These are phyloP conservation scores for Atherinomorus stipes DNA, from an alignment of 2,113 vertebrate species.

Conservation along the genomic window DNA sequence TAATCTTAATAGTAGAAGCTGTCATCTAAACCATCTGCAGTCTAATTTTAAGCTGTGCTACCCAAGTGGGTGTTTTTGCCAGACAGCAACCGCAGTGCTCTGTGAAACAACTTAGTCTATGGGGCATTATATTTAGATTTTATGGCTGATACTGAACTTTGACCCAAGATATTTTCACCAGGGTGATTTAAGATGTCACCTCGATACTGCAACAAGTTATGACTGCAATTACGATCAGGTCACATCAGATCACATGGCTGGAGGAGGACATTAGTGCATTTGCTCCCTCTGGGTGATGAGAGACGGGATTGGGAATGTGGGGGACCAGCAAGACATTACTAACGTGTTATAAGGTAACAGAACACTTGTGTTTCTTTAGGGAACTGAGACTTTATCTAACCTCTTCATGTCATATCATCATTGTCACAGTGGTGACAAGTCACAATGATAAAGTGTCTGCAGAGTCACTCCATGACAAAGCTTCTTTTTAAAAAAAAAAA, in stretches of 20 bases:
- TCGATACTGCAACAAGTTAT: constrained; percentile 46
- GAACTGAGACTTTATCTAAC: constrained; percentile 38
- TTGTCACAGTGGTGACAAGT: constrained; percentile 24
- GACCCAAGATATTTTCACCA: constrained; percentile 62
- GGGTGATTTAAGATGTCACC: constrained; percentile 67
- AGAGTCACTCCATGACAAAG: constrained; percentile 7
- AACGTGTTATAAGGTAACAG: constrained; percentile 20
- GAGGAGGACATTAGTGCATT: constrained; percentile 41
- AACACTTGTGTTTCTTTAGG: constrained; percentile 16
- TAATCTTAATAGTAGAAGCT: constrained; percentile 26
- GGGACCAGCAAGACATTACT: constrained; percentile 16
- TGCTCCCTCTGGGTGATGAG: constrained; percentile 49
- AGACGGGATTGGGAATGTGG: constrained; percentile 25
- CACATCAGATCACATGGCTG: constrained; percentile 44
- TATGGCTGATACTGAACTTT: constrained; percentile 80
- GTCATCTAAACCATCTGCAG: constrained; percentile 1
- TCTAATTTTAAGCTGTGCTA: constrained; percentile 43
- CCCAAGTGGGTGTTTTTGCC: constrained; percentile 48
- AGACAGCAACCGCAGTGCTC: constrained; percentile 40
- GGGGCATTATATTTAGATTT: constrained; percentile 80
- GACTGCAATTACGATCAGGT: constrained; percentile 47
- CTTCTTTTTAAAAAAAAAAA: neutral
- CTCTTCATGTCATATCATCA: constrained; percentile 14
- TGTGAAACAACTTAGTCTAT: constrained; percentile 65
- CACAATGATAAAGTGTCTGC: constrained; percentile 23